Base-by-base conservation (phyloP, 2,113 vertebrate genomes). In the Aegypius monachus region DNA sequence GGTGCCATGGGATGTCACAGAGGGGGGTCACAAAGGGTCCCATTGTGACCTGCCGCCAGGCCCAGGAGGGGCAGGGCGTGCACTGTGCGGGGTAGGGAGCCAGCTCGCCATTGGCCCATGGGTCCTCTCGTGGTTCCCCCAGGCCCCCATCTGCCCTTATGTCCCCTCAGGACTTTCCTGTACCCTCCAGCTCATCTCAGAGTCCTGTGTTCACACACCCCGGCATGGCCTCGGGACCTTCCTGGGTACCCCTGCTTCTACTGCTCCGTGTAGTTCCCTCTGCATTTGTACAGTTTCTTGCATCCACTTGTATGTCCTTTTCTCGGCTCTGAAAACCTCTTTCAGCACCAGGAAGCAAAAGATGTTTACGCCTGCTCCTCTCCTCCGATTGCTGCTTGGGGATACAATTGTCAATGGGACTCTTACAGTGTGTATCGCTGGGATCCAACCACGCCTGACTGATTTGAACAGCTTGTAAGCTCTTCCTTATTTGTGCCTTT, bases 171-270 rank as follows among this genome's bases (percentile, higher is more conserved):
- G 36, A 38, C 25, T 36, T 38, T 38, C 16, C 36, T 27, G 23
- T 62, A 38, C 25, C 59, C 25, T 38, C 25, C 16, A 7, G 16
- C 23, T 62, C n/a, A 16, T 12, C 23, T 16, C 25, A 38, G 11
- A 38, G 7, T 25, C 36, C 2, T 27, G 36, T 17, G 25, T 26
- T 38, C 36, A 38, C 59, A 27, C 1, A 4, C 11, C 59, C 16
- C 5, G 0, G 16, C 36, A 8, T 11, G 36, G 7, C 25, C 36
- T 16, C 2, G 2, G 10, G 23, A 62, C 16, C 11, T 38, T 25
- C 36, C 59, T 61, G 15, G 7, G 21, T 25, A 25, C 21, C 6
- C 9, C n/a, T 36, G 59, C n/a, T 38, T 38, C 10, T 16, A 15
- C 23, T 16, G 3, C 23, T 38, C 59, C 6, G 2, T n/a, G 34